These are phyloP conservation scores for Noctua janthe DNA, from an alignment of 2,888 invertebrate genomes.

Conservation along the genomic window DNA sequence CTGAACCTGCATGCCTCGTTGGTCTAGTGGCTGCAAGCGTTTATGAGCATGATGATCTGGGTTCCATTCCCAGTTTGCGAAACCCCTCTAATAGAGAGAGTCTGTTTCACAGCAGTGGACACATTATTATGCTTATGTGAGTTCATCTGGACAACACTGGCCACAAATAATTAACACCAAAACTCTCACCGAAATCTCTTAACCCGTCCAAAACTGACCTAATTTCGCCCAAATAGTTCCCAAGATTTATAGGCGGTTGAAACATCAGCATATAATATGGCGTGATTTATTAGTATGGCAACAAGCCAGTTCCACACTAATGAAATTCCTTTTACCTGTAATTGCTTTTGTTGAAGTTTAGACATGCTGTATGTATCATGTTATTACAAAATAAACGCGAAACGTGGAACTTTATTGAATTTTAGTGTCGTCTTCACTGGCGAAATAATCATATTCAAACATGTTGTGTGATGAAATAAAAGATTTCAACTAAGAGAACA, in stretches of 20 bases:
- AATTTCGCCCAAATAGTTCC: slow-evolving; percentile 4
- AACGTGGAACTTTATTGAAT: neutral
- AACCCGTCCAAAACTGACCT: slow-evolving; percentile 28
- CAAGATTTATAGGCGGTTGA: slow-evolving; percentile 17
- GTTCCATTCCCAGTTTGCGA: too few species aligned
- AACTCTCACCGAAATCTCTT: neutral
- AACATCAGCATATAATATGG: slow-evolving; percentile 38
- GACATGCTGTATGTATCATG: slow-evolving; percentile 16
- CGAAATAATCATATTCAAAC: neutral
- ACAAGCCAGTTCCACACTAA: slow-evolving; percentile 51
- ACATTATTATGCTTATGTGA: too few species aligned
- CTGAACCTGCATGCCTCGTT: too few species aligned
- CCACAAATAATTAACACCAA: neutral
- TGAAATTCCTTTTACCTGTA: slow-evolving; percentile 53
- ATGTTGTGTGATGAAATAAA: neutral
- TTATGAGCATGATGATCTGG: too few species aligned
- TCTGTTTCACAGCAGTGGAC: too few species aligned
- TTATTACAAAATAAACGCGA: slow-evolving; percentile 9
- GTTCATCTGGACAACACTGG: neutral
- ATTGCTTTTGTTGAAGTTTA: slow-evolving; percentile 15
- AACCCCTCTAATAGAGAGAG: too few species aligned
- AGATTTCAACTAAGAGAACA: neutral
- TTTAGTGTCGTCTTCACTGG: neutral
- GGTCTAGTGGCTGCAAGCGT: too few species aligned
- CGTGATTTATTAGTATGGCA: slow-evolving; percentile 55